Conservation (phyloP, 2,888 invertebrate genomes). For the Agriotes lineatus region DNA sequence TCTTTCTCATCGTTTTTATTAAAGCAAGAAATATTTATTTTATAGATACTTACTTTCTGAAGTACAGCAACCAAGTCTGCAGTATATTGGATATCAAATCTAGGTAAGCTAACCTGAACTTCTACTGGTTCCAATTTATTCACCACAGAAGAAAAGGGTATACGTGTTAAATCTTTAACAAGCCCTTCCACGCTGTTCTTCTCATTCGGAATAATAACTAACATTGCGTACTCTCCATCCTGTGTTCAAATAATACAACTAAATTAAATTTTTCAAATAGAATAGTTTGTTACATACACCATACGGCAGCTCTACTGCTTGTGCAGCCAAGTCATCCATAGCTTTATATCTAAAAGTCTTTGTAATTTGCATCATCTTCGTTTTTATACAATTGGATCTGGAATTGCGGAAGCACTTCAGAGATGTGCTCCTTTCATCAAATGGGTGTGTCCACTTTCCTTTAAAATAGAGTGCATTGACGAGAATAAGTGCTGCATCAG, state of each 20-base stretch:
- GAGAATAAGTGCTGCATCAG: conserved; percentile 74
- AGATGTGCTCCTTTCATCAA: conserved; percentile 69
- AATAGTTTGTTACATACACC: conserved; percentile 68
- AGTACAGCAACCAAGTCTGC: conserved; percentile 68
- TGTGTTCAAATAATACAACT: conserved; percentile 55
- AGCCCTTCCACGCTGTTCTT: conserved; percentile 67
- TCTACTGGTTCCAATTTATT: conserved; percentile 67
- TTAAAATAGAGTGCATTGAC: conserved; percentile 85
- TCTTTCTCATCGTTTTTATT: too few relatives aligned
- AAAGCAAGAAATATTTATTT: too few relatives aligned
- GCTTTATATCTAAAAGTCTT: conserved; percentile 74
- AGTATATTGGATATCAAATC: conserved; percentile 72
- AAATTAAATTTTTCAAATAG: neutral
- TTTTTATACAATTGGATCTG: conserved; percentile 71
- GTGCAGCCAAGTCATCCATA: conserved; percentile 74
- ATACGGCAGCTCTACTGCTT: conserved; percentile 81
- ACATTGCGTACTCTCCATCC: conserved; percentile 74
- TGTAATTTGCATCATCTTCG: conserved; percentile 77
- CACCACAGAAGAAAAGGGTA: conserved; percentile 68
- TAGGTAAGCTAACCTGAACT: conserved; percentile 71
- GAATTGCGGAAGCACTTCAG: conserved; percentile 75
- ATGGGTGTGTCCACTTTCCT: conserved; percentile 80
- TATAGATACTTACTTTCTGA: conserved; percentile 68
- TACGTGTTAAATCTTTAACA: conserved; percentile 71
- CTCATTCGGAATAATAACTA: conserved; percentile 72